phyloP scores from a whole-genome alignment of 2,113 vertebrate species.

The Alethe castanea region DNA sequence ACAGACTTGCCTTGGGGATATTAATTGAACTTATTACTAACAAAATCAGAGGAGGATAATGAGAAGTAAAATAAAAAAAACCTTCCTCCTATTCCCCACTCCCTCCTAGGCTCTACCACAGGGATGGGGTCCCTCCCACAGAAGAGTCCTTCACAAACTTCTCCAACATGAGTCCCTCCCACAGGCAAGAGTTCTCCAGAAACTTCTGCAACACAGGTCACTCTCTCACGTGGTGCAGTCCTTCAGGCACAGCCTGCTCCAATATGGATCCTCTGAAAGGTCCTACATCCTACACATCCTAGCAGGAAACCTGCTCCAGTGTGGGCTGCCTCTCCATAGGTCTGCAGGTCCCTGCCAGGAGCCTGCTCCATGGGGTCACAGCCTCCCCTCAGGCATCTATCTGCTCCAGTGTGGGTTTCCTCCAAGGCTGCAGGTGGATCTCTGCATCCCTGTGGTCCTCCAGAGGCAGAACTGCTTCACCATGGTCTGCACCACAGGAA shows the following conservation, averaged over 20 bases:
- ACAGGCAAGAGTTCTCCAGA: neutral
- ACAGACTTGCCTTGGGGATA: neutral
- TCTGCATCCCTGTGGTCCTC: neutral
- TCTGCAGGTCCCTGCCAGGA: neutral
- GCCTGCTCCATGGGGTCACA: neutral
- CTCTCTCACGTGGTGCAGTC: neutral
- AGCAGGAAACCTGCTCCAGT: neutral
- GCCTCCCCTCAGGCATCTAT: neutral
- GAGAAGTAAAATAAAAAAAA: neutral
- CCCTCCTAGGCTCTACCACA: neutral
- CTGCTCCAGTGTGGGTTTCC: neutral
- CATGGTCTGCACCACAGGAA: accelerated
- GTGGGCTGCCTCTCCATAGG: accelerated
- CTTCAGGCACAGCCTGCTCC: neutral
- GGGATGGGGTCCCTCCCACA: neutral
- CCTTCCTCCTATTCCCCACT: neutral
- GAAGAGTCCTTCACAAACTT: neutral
- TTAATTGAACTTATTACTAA: neutral
- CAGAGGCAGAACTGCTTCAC: neutral
- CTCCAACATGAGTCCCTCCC: neutral
- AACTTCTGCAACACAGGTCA: neutral
- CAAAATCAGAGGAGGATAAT: neutral
- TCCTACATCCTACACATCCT: neutral
- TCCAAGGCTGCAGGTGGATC: neutral
- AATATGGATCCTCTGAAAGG: accelerated